These are phyloP conservation scores for Harlomillsia oculata DNA, from an alignment of 1,140 invertebrate genomes.

Conservation along the genomic window DNA sequence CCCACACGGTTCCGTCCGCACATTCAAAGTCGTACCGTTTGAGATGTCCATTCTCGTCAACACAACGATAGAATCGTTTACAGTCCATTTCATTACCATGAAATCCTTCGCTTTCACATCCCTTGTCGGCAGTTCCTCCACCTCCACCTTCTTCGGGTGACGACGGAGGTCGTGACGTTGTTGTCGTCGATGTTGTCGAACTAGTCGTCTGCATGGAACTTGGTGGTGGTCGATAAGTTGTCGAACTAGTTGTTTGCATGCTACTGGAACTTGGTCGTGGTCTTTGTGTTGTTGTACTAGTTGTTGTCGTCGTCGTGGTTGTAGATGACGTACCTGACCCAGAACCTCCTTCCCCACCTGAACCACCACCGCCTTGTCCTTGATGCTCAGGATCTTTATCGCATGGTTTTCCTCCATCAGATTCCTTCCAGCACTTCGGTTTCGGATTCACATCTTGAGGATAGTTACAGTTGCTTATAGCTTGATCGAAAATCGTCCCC, in stretches of 20 bases:
- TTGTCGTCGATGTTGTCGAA: no score
- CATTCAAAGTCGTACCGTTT: constrained; percentile 55
- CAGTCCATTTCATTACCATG: constrained; percentile 47
- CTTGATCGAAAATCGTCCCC: constrained; percentile 37
- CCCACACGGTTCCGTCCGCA: constrained; percentile 60
- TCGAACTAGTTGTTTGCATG: no score
- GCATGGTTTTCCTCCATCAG: neutral
- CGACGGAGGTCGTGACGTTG: no score
- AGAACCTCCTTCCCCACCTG: no score
- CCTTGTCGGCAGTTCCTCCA: neutral
- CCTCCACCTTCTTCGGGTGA: no score
- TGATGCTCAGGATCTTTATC: constrained; percentile 12
- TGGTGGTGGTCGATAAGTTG: no score
- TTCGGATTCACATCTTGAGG: constrained; percentile 14
- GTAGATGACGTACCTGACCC: no score
- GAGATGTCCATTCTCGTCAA: constrained; percentile 4
- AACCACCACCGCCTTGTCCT: neutral
- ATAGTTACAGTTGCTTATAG: constrained; percentile 13
- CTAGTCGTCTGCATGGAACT: no score
- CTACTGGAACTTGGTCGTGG: no score
- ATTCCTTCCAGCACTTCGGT: constrained; percentile 5
- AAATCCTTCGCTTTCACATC: constrained; percentile 53
- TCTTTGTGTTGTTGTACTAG: no score
- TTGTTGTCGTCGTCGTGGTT: no score
- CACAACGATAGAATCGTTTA: constrained; percentile 24